Percentiles rank a stretch among this genome's conserved stretches.
Evolutionary conservation across 2,888 invertebrate species (phyloP).

Genomic region (Eupithecia tripunctaria): DNA sequence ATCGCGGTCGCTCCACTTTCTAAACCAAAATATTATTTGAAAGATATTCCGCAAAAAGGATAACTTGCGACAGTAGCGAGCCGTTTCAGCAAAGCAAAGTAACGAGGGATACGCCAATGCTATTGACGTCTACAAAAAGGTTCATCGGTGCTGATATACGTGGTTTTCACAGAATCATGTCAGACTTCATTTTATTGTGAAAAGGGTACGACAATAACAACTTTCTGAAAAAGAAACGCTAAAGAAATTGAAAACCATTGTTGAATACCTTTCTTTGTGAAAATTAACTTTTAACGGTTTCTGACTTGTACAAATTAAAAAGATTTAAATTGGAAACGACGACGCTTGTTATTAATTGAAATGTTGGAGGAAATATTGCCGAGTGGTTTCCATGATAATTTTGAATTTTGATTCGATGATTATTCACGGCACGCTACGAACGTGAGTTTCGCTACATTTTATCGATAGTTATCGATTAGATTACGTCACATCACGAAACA

Average conservation of each 20-base stretch:
- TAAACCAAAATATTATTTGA: conserved; percentile 18
- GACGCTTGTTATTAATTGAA: not conserved
- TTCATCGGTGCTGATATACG: conserved; percentile 16
- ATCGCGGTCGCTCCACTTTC: conserved; percentile 5
- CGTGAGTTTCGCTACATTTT: conserved; percentile 32
- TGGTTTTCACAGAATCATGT: conserved; percentile 18
- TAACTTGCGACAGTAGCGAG: conserved; percentile 8
- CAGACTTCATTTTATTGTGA: conserved; percentile 23
- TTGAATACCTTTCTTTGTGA: not conserved
- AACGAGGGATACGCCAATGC: conserved; percentile 24
- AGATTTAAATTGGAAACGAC: not conserved
- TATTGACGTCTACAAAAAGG: conserved; percentile 27
- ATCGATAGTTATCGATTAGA: conserved; percentile 35
- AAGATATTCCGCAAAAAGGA: conserved; percentile 25
- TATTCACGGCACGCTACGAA: conserved; percentile 35
- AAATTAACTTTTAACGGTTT: not conserved
- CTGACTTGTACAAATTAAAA: not conserved
- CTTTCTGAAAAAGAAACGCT: not conserved
- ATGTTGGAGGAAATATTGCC: not conserved
- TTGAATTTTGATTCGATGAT: conserved; percentile 34
- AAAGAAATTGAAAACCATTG: conserved; percentile 25
- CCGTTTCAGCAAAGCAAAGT: conserved; percentile 26
- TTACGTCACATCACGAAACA: conserved; percentile 27
- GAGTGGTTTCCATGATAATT: conserved; percentile 29
- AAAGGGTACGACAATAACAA: conserved; percentile 20